A percentile compares a stretch with the other conserved stretches of the same genome.
These are phyloP conservation scores for Teleogryllus oceanicus DNA, from an alignment of 2,888 invertebrate genomes.

Conservation along the genomic window DNA sequence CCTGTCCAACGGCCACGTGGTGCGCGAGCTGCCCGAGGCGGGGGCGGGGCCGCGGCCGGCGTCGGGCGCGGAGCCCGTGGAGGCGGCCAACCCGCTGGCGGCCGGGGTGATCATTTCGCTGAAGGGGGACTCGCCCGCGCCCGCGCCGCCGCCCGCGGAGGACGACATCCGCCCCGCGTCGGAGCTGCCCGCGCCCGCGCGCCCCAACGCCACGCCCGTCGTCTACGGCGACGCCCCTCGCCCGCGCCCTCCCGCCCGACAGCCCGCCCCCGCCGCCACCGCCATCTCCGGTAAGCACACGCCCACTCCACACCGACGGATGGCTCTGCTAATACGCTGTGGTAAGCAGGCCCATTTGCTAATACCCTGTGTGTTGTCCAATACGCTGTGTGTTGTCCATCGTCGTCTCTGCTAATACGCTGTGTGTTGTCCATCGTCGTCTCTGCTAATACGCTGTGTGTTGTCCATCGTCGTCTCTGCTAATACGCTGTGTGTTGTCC, in stretches of 20 bases:
- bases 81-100: constrained; percentile 23
- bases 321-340: too few species aligned
- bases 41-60: constrained; percentile 42
- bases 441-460: too few species aligned
- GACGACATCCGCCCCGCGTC: not conserved
- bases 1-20: constrained; percentile 33
- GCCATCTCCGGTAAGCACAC: too few species aligned
- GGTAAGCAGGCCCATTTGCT: too few species aligned
- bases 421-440: too few species aligned
- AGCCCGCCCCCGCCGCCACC: not conserved
- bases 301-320: too few species aligned
- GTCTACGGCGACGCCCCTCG: not conserved
- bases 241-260: not conserved
- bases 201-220: not conserved
- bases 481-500: too few species aligned
- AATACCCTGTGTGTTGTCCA: too few species aligned
- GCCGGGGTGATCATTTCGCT: not conserved
- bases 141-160: not conserved
- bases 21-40: constrained; percentile 48
- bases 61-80: not conserved
- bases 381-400: too few species aligned
- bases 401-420: too few species aligned
- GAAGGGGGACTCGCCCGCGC: too few species aligned
- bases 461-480: too few species aligned
- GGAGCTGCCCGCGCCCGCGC: not conserved